Percentiles rank a stretch among this genome's conserved stretches.
phyloP scores from a whole-genome alignment of 2,113 vertebrate species.

The Zosterops pallidus region DNA sequence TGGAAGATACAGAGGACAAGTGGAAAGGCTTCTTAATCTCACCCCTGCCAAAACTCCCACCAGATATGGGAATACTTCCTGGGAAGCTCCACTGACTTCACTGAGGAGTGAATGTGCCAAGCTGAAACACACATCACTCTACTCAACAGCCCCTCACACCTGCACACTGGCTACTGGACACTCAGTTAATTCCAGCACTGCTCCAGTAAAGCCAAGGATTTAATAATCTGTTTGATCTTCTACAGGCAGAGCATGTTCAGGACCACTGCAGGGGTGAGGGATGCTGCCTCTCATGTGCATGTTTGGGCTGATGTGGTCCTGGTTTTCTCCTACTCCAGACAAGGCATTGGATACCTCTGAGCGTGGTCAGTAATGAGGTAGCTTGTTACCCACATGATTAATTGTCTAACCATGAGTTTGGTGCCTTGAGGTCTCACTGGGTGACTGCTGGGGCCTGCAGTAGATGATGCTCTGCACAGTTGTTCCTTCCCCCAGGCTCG shows the following conservation, averaged over 20 bases:
- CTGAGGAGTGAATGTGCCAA: neutral
- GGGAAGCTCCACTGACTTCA: neutral
- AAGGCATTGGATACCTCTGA: neutral
- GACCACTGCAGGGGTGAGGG: neutral
- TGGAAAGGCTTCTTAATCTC: neutral
- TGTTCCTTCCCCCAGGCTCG: neutral
- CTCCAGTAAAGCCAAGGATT: neutral
- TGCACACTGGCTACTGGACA: neutral
- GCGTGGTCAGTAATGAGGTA: accelerated
- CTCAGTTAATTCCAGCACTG: neutral
- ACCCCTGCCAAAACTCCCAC: neutral
- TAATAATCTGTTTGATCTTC: neutral
- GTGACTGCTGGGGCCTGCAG: neutral
- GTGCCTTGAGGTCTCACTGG: neutral
- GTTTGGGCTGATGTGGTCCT: neutral
- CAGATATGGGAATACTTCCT: neutral
- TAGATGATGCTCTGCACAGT: accelerated
- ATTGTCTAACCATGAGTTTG: neutral
- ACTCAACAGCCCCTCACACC: neutral
- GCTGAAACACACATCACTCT: neutral
- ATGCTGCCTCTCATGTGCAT: accelerated
- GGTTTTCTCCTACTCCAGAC: neutral
- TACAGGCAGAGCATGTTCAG: neutral
- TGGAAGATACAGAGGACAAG: neutral
- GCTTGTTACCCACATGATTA: neutral